A percentile compares a stretch with the other conserved stretches of the same genome.
phyloP scores from a whole-genome alignment of 2,888 invertebrate genomes.

The Drosophila quinaria region DNA sequence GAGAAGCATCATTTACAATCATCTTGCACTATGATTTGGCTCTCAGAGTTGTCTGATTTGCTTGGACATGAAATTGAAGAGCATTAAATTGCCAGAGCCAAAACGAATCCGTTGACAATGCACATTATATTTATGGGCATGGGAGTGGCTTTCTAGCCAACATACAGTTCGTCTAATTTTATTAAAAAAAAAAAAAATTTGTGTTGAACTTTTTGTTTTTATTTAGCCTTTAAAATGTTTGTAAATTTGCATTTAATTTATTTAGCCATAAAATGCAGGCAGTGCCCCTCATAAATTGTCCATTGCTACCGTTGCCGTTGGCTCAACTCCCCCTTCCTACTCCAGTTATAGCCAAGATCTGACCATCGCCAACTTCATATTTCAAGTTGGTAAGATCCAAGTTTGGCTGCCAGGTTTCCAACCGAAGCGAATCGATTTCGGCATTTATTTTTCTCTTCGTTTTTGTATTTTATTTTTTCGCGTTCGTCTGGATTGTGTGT shows the following conservation, averaged over 20 bases:
- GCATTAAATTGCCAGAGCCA: slow-evolving; percentile 42
- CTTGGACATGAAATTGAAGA: slow-evolving; percentile 32
- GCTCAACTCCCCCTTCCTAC: slow-evolving; percentile 5
- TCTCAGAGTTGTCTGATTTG: slow-evolving; percentile 5
- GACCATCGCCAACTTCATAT: slow-evolving; percentile 13
- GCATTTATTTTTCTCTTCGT: slow-evolving; percentile 49
- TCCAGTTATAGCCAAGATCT: slow-evolving; percentile 1
- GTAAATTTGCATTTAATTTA: slow-evolving; percentile 73
- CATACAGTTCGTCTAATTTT: neutral
- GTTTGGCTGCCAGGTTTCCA: slow-evolving; percentile 40
- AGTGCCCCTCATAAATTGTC: slow-evolving; percentile 58
- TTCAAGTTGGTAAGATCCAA: slow-evolving; percentile 23
- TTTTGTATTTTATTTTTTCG: slow-evolving; percentile 11
- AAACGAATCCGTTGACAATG: slow-evolving; percentile 55
- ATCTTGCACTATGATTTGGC: slow-evolving; percentile 9
- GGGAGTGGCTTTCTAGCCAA: slow-evolving; percentile 32
- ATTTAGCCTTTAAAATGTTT: slow-evolving; percentile 44
- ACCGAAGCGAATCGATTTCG: slow-evolving; percentile 64
- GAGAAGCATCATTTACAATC: slow-evolving; percentile 14
- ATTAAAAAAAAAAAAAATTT: neutral
- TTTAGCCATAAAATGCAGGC: slow-evolving; percentile 53
- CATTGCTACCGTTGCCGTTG: slow-evolving; percentile 65
- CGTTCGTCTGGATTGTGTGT: slow-evolving; percentile 32
- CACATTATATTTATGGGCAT: slow-evolving; percentile 25
- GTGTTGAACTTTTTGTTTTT: slow-evolving; percentile 3